These are phyloP conservation scores for Rhopalosiphum padi DNA, from an alignment of 1,140 invertebrate genomes.

Conservation along the genomic window DNA sequence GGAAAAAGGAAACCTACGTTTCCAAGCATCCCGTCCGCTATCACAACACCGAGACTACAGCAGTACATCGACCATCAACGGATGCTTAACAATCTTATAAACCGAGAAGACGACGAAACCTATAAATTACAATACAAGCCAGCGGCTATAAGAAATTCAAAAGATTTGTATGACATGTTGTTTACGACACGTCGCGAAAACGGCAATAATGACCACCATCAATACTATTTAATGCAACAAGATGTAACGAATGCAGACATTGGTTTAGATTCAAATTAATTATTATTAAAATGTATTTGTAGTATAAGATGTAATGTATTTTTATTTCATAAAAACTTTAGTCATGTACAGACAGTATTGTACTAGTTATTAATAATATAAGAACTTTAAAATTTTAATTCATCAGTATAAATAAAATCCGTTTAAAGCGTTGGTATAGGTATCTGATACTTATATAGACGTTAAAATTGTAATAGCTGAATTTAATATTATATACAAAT, in stretches of 20 bases:
- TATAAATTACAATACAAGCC: conserved; percentile 31
- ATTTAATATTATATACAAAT: neutral
- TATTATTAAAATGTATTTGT: neutral
- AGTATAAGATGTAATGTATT: neutral
- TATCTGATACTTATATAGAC: neutral
- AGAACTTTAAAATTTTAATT: neutral
- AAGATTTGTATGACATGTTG: conserved; percentile 35
- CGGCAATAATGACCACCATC: neutral
- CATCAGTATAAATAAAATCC: neutral
- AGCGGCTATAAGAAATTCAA: conserved; percentile 31
- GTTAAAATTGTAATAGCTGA: neutral
- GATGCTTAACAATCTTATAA: neutral
- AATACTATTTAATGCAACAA: conserved; percentile 22
- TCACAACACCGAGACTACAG: neutral
- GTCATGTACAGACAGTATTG: neutral
- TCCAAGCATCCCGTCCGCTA: neutral
- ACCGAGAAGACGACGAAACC: neutral
- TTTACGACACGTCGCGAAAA: conserved; percentile 14
- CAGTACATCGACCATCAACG: conserved; percentile 7
- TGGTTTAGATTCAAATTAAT: conserved; percentile 20
- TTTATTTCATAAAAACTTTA: neutral
- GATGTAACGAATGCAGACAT: neutral
- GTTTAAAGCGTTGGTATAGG: neutral
- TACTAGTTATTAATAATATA: neutral
- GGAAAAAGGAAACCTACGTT: conserved; percentile 32